Percentiles rank a stretch among this genome's conserved stretches.
Conservation (phyloP, 1,140 invertebrate species). For the Monochamus saltuarius region DNA sequence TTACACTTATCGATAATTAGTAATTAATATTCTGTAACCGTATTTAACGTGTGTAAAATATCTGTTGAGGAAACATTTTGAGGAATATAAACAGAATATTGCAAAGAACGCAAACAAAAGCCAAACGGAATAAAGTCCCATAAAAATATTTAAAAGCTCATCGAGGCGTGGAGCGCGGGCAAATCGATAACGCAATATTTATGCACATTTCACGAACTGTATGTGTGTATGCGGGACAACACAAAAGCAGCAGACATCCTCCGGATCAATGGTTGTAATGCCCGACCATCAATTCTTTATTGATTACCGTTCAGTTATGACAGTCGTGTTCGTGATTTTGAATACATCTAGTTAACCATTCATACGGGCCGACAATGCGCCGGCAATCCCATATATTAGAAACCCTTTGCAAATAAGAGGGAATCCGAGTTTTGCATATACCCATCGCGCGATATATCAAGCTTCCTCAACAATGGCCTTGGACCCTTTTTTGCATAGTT, state of each 20-base stretch:
- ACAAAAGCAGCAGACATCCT: slow-evolving; percentile 21
- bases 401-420: slow-evolving; percentile 35
- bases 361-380: slow-evolving; percentile 48
- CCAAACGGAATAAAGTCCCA: too few species aligned
- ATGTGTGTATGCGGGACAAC: slow-evolving; percentile 19
- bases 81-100: too few species aligned
- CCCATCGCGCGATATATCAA: slow-evolving; percentile 44
- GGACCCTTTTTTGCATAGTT: slow-evolving; percentile 53
- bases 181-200: slow-evolving; percentile 30
- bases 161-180: too few species aligned
- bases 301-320: slow-evolving; percentile 53
- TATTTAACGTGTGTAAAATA: too few species aligned
- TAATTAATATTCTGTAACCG: too few species aligned
- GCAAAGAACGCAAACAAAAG: too few species aligned
- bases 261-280: slow-evolving; percentile 37
- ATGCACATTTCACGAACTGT: slow-evolving; percentile 41
- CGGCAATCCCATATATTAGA: slow-evolving; percentile 47
- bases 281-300: slow-evolving; percentile 50
- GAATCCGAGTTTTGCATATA: slow-evolving; percentile 45
- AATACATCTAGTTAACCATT: slow-evolving; percentile 54
- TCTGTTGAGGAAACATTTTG: too few species aligned
- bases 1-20: too few species aligned
- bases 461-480: slow-evolving; percentile 40
- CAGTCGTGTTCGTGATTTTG: slow-evolving; percentile 50
- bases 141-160: too few species aligned